Base-by-base conservation (phyloP, 2,888 invertebrate species). In the Drosophila flavopinicola region DNA sequence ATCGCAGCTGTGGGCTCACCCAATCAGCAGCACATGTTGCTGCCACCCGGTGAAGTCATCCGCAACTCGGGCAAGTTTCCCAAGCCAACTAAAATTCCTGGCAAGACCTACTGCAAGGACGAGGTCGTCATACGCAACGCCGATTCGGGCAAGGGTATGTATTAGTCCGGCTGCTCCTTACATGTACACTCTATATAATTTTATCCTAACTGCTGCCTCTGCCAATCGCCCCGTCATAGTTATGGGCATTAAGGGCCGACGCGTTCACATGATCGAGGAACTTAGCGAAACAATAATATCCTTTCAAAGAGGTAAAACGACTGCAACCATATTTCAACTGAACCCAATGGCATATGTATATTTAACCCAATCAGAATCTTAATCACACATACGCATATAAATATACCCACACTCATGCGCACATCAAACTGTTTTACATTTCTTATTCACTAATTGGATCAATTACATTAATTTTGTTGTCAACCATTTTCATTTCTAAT, bases 181-280 rank as follows among this genome's bases (percentile, higher is more conserved):
- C 11, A 45, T 10, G 33, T 13, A 24, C 6, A 35, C 6, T 11
- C 25, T 20, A 3, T 23, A 42, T 24, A 15, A n/a, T 58, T 25
- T 3, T 44, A 2, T 35, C 23, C 29, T 47, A 39, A 33, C 23
- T 53, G 30, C 39, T 51, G 27, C 30, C 39, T 66, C 44, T 30
- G 39, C 30, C 33, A 38, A 44, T 53, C 25, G 32, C 15, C 54
- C 25, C 37, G 24, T 41, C 52, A 71, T 72, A 98, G 98, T 98
- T 94, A 98, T 98, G 98, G 98, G 98, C 94, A 98, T 98, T 94
- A 98, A 98, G 93, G 98, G 98, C 92, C 94, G 98, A 91, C 94
- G 98, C 92, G 98, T 98, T 92, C 98, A 98, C 94, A 97, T 98
- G 95, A 98, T 98, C 92, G 98, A 98, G 94, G 98, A 98, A 93